Conservation (phyloP, 2,113 vertebrate species). For the Scophthalmus maximus region DNA sequence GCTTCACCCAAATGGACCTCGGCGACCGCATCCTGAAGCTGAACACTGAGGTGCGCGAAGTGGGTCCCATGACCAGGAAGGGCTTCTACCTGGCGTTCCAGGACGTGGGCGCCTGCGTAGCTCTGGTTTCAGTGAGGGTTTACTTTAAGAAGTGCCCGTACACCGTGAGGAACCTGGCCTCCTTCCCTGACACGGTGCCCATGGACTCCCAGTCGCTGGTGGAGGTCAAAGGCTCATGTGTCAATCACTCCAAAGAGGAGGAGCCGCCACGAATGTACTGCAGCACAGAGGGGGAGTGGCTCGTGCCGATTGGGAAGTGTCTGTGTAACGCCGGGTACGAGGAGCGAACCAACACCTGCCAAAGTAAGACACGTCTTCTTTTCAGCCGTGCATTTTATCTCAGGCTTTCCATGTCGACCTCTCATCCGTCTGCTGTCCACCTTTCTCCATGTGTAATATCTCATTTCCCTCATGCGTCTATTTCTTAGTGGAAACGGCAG, state of each 20-base stretch:
- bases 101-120: slow-evolving; percentile 85
- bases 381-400: slow-evolving; percentile 9
- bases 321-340: slow-evolving; percentile 94
- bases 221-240: slow-evolving; percentile 95
- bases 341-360: slow-evolving; percentile 90
- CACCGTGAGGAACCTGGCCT: slow-evolving; percentile 93
- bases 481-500: neutral
- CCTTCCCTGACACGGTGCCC: slow-evolving; percentile 96
- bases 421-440: neutral
- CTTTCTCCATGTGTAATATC: neutral
- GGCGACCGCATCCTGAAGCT: slow-evolving; percentile 98
- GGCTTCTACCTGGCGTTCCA: slow-evolving; percentile 99
- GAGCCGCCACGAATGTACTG: slow-evolving; percentile 98
- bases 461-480: neutral
- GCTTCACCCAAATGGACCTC: slow-evolving; percentile 98
- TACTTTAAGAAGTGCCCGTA: slow-evolving; percentile 99
- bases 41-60: slow-evolving; percentile 96
- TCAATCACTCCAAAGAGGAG: slow-evolving; percentile 98
- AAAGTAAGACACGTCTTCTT: slow-evolving; percentile 86
- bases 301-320: slow-evolving; percentile 98
- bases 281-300: slow-evolving; percentile 98
- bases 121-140: slow-evolving; percentile 87
- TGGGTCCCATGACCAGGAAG: slow-evolving; percentile 92
- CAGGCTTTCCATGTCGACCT: neutral
- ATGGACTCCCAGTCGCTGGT: slow-evolving; percentile 97